Base-by-base conservation (phyloP, 2,797 vertebrate species). In the Podarcis lilfordi region DNA sequence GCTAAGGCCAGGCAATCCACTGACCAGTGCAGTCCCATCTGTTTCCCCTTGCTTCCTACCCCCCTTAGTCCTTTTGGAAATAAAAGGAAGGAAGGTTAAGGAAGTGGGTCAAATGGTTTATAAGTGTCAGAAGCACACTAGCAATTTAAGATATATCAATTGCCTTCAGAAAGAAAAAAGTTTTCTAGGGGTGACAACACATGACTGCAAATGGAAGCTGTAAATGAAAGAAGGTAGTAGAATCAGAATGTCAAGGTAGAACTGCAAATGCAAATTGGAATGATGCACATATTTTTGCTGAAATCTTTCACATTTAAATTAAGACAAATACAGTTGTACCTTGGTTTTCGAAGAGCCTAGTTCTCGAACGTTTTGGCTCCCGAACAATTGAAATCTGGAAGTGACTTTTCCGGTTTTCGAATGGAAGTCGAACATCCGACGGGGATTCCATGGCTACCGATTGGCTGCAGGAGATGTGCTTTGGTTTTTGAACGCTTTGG, bases 251-350 rank as follows among this genome's bases (percentile, higher is more conserved):
- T 61, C 27, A 40, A 80, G 64, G n/a, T 19, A 86, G 11, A 75
- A 91, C 89, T 93, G 66, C 92, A 88, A 69, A 90, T 76, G 71
- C 50, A 74, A 45, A 80, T 87, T 10, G 81, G 82, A 91, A 93
- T 87, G 27, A 84, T 13, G n/a, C 59, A 32, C 45, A 21, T 0
- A 21, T 85, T 88, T 92, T 90, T 86, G 25, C 23, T 69, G 91
- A 80, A 37, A 93, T 89, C 27, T 89, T 68, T 72, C 91, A 15
- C 40, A 89, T 80, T 13, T 88, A 89, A 45, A 55, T 55, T 15
- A 55, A 91, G 27, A 88, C 55, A 74, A 85, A 84, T 74, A 93
- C 90, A 91, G 86, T 15, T 2, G 21, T 32, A 55, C 50, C 50
- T 55, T 55, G 50, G 50, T 55, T 55, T 55, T 55, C 1, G 1